These are phyloP conservation scores for Esox lucius DNA, from an alignment of 2,797 vertebrate species.

Conservation along the genomic window DNA sequence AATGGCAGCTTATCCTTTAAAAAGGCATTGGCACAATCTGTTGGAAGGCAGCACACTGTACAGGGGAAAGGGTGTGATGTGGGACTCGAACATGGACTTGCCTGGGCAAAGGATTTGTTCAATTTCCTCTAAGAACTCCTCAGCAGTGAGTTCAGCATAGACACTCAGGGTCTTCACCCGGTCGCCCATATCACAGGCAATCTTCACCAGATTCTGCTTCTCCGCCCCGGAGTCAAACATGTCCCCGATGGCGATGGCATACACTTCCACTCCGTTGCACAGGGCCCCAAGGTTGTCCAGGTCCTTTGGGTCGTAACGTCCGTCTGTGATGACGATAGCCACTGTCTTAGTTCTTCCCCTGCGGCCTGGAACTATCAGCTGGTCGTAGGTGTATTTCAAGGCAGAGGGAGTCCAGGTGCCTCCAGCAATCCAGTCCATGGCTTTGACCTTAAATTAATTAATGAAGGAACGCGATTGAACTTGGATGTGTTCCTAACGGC, in stretches of 20 bases:
- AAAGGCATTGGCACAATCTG: neutral
- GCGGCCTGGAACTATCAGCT: slow-evolving; percentile 38
- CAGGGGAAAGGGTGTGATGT: neutral
- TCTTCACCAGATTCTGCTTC: slow-evolving; percentile 34
- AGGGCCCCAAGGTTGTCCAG: slow-evolving; percentile 39
- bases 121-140: slow-evolving; percentile 43
- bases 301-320: slow-evolving; percentile 49
- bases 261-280: slow-evolving; percentile 44
- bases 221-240: slow-evolving; percentile 34
- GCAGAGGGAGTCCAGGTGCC: slow-evolving; percentile 84
- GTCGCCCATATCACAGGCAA: slow-evolving; percentile 35
- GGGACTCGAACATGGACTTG: slow-evolving; percentile 5
- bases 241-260: slow-evolving; percentile 40
- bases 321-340: slow-evolving; percentile 51
- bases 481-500: too few relatives aligned
- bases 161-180: slow-evolving; percentile 42
- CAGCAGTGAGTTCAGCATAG: slow-evolving; percentile 46
- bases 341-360: slow-evolving; percentile 37
- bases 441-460: slow-evolving; percentile 27
- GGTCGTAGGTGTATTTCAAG: slow-evolving; percentile 79
- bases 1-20: neutral
- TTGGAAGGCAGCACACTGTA: neutral
- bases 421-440: slow-evolving; percentile 82
- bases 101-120: slow-evolving; percentile 44
- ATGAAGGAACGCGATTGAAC: too few relatives aligned